Evolutionary conservation across 2,888 invertebrate genomes (phyloP).

Genomic region (Rhamnusium bicolor): DNA sequence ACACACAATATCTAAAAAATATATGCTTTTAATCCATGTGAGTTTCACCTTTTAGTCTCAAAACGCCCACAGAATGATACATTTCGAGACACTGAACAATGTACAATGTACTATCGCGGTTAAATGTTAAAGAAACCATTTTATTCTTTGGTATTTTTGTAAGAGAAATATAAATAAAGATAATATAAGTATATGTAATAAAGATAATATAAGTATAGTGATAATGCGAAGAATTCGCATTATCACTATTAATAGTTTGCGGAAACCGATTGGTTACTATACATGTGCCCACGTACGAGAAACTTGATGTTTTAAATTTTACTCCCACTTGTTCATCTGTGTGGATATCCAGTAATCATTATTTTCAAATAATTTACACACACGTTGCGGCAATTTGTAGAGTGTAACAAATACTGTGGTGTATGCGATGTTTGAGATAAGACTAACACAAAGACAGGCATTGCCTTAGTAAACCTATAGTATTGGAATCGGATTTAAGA

Average conservation of each 20-base stretch:
- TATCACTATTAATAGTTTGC: constrained; percentile 13
- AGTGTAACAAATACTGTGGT: constrained; percentile 14
- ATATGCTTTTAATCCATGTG: no score
- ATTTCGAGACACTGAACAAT: no score
- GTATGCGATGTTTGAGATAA: constrained; percentile 22
- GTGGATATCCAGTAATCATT: constrained; percentile 14
- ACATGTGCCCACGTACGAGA: background rate
- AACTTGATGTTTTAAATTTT: background rate
- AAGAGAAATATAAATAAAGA: background rate
- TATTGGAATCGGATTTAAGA: background rate
- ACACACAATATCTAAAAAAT: no score
- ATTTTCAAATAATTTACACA: constrained; percentile 33
- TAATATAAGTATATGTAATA: background rate
- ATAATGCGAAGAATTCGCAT: no score
- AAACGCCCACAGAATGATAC: no score
- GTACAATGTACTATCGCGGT: no score
- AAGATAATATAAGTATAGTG: no score
- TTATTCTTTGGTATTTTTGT: no score
- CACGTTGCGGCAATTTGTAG: constrained; percentile 32
- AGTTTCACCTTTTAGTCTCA: no score
- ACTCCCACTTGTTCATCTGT: constrained; percentile 16
- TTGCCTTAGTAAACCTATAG: background rate
- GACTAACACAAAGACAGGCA: constrained; percentile 5
- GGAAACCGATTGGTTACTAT: constrained; percentile 4
- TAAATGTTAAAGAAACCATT: no score